Base-by-base conservation (phyloP, 2,888 invertebrate genomes). In the Ophion obscuratus region DNA sequence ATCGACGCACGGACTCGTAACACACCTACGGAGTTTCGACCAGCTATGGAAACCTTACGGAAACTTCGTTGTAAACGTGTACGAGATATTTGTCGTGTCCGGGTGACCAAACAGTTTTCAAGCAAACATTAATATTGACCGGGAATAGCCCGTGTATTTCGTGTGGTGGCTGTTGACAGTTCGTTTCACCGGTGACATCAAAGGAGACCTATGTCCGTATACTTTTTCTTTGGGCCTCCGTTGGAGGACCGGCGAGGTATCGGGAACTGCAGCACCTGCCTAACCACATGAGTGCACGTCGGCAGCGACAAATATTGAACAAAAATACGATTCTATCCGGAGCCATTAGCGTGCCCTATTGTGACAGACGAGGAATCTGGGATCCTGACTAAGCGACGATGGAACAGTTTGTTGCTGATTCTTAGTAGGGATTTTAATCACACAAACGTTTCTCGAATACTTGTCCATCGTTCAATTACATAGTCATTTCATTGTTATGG, bases 271-370 rank as follows among this genome's bases (percentile, higher is more conserved):
- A 53, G 40, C 81, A 85, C 85, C 85, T 85, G 82, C 85, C 76
- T 76, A 79, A 77, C 59, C 85, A 74, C 85, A 82, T 82, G 82
- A 82, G 76, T 76, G 85, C 79, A 66, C 79, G 47, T 67, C 70
- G 76, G 57, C 82, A 66, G 70, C 73, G 70, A 64, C 82, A 76
- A 82, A 82, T 75, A 85, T 85, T 79, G 31, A 71, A 85, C 70
- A 75, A 75, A 85, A 85, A 85, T 71, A 85, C 76, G 59, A 73
- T 85, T 79, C 75, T 85, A 68, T 74, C 53, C 62, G 27, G 71
- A 36, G 59, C 75, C 75, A 85, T 85, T 85, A 85, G 75, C 66
- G 68, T 27, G 27, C 24, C 27, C 71, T 76, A 85, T 82, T 85
- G 79, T 82, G 85, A 82, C 82, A 59, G 59, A n/a, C 14, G 36